Conservation (phyloP, 2,797 vertebrate species). For the Chaunax sp. region DNA sequence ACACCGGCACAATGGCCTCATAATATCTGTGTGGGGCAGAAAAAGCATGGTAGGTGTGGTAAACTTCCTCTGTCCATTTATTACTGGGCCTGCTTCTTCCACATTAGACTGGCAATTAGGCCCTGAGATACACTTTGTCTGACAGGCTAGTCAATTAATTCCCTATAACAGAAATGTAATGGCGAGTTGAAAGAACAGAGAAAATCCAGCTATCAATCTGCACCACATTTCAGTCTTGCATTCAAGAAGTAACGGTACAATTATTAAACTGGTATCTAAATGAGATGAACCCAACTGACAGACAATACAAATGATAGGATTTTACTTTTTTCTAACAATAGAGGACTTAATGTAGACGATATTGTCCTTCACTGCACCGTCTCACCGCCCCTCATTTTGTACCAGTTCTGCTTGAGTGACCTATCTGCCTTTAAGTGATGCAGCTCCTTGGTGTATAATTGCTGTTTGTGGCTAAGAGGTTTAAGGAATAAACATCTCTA, state of each 20-base stretch:
- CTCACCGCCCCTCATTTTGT: slow-evolving; percentile 48
- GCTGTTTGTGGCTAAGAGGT: slow-evolving; percentile 56
- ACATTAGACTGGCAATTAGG: background rate
- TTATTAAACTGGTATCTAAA: slow-evolving; percentile 25
- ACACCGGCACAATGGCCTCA: slow-evolving; percentile 21
- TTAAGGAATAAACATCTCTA: slow-evolving; percentile 40
- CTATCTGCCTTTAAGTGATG: slow-evolving; percentile 42
- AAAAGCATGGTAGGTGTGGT: slow-evolving; percentile 6
- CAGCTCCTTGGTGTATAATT: slow-evolving; percentile 51
- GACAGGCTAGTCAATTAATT: slow-evolving; percentile 23
- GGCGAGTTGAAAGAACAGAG: slow-evolving; percentile 21
- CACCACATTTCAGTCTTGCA: slow-evolving; percentile 4
- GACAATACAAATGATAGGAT: background rate
- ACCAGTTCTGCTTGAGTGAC: slow-evolving; percentile 55
- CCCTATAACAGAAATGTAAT: slow-evolving; percentile 23
- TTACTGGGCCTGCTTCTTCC: background rate
- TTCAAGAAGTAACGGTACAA: slow-evolving; percentile 33
- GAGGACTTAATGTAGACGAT: slow-evolving; percentile 23
- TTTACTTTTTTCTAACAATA: slow-evolving; percentile 37
- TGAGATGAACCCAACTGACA: slow-evolving; percentile 11
- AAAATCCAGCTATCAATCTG: slow-evolving; percentile 25
- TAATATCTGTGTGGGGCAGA: slow-evolving; percentile 2
- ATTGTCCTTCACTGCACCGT: slow-evolving; percentile 23
- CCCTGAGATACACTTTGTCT: slow-evolving; percentile 22
- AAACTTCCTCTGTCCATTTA: slow-evolving; percentile 15